Evolutionary conservation across 2,888 invertebrate species (phyloP), one percentile per base, ranked within the genome.

Genomic region (Auanema sp.): DNA sequence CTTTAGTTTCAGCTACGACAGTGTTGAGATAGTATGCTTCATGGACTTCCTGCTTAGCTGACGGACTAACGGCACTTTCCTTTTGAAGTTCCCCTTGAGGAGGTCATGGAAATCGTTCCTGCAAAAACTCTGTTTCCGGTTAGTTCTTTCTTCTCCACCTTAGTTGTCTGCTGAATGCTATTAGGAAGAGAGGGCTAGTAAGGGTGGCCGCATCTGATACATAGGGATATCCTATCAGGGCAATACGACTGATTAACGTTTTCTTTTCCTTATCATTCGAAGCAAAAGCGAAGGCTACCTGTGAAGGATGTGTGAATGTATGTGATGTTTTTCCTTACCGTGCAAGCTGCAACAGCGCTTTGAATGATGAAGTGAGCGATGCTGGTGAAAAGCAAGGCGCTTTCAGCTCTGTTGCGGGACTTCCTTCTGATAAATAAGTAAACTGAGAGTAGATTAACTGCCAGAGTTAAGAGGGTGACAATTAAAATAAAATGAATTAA

Each of bases 221-320:
- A 57, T 62, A 62, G 2, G 62, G 62, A 47, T 62, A 62, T 41
- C 62, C 62, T n/a, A 51, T 50, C 62, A 62, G 51, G 6, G 62
- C 62, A n/a, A 62, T 57, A 11, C 57, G 56, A 5, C 52, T 52
- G 8, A 62, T 62, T 10, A 49, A 47, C 24, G 23, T 41, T 12
- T 25, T 47, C 16, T 57, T 44, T 23, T 62, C 43, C 12, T 41
- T 23, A 33, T 62, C 62, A 42, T 51, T 33, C 4, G 62, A 56
- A 5, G 62, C 62, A 25, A 62, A 56, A n/a, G 62, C 62, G 24
- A 62, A 62, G 1, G 62, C 56, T 11, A 57, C 47, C 62, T 62
- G 47, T 16, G n/a, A n/a, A n/a, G n/a, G n/a, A n/a, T n/a, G n/a
- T n/a, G n/a, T n/a, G n/a, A n/a, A n/a, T n/a, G n/a, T n/a, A n/a